phyloP scores from a whole-genome alignment of 2,113 vertebrate genomes.

The Etheostoma cragini region DNA sequence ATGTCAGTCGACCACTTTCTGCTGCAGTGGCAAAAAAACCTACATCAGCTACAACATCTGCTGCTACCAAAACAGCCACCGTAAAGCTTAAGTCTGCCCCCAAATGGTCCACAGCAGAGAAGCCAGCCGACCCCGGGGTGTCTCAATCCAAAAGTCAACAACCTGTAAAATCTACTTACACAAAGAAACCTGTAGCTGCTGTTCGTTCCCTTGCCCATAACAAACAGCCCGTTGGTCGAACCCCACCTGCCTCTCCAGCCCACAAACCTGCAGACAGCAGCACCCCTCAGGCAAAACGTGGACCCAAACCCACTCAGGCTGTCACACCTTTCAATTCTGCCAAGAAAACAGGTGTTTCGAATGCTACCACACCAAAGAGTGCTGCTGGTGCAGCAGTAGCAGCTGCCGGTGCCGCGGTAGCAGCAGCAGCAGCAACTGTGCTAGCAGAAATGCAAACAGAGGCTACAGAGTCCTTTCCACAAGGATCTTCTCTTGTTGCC shows the following conservation, averaged over 20 bases:
- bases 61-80: slow-evolving; percentile 57
- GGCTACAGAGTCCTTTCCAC: neutral
- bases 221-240: slow-evolving; percentile 50
- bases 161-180: slow-evolving; percentile 43
- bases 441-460: slow-evolving; percentile 37
- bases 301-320: slow-evolving; percentile 75
- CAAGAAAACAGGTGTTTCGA: slow-evolving; percentile 50
- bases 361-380: neutral
- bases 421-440: neutral
- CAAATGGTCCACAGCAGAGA: slow-evolving; percentile 52
- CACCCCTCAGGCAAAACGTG: slow-evolving; percentile 47
- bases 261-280: slow-evolving; percentile 49
- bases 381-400: neutral
- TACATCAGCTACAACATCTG: slow-evolving; percentile 30
- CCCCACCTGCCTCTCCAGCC: slow-evolving; percentile 57
- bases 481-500: neutral
- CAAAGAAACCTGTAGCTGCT: slow-evolving; percentile 57
- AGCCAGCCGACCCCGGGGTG: slow-evolving; percentile 58
- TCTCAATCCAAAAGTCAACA: slow-evolving; percentile 61
- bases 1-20: slow-evolving; percentile 68
- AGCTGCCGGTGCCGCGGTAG: neutral
- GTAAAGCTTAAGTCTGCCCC: slow-evolving; percentile 38
- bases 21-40: slow-evolving; percentile 68
- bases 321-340: slow-evolving; percentile 62
- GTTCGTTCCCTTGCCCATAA: slow-evolving; percentile 22